phyloP scores from a whole-genome alignment of 2,113 vertebrate genomes.

The Poicephalus meyeri region DNA sequence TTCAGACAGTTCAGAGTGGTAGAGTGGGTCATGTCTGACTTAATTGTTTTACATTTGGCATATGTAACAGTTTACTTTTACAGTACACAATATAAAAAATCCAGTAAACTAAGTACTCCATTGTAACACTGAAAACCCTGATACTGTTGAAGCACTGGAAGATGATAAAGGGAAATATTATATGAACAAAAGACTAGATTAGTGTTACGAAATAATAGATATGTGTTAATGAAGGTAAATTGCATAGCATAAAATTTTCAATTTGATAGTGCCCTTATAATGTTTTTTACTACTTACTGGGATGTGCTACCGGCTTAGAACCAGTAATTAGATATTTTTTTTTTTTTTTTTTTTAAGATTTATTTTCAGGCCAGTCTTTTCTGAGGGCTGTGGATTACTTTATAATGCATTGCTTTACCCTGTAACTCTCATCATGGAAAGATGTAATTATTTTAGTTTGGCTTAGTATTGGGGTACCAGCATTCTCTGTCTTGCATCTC shows the following conservation, averaged over 20 bases:
- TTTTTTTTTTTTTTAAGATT: neutral
- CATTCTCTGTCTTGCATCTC: neutral
- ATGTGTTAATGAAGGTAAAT: slow-evolving; percentile 38
- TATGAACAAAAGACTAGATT: neutral
- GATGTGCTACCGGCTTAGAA: slow-evolving; percentile 43
- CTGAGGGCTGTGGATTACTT: slow-evolving; percentile 34
- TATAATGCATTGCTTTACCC: slow-evolving; percentile 24
- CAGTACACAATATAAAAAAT: neutral
- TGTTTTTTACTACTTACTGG: neutral
- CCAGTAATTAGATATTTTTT: slow-evolving; percentile 45
- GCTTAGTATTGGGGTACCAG: neutral
- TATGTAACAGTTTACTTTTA: neutral
- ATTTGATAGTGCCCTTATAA: slow-evolving; percentile 8
- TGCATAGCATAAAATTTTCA: neutral
- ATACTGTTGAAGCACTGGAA: neutral
- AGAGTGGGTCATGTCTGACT: neutral
- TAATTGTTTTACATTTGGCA: neutral
- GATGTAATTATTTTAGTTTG: slow-evolving; percentile 8
- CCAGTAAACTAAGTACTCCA: neutral
- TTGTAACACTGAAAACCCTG: neutral
- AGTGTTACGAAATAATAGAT: neutral
- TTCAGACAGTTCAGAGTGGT: neutral
- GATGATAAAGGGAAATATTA: neutral
- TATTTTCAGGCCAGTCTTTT: slow-evolving; percentile 42
- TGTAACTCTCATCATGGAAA: neutral